Percentiles rank a stretch among this genome's conserved stretches.
phyloP scores from a whole-genome alignment of 1,140 invertebrate genomes.

The Musca vetustissima region DNA sequence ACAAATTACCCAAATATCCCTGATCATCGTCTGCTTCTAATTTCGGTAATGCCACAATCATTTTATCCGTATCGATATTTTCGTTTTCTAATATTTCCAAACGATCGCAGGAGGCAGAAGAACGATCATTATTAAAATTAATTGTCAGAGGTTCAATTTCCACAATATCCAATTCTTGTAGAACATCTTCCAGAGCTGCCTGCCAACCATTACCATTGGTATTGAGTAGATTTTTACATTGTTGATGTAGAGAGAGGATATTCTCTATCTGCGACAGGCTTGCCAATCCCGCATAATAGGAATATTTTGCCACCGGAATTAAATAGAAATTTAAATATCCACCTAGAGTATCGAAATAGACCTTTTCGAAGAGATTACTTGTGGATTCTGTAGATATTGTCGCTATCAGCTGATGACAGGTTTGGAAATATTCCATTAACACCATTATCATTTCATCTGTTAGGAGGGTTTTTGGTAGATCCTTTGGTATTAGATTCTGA shows the following conservation, averaged over 20 bases:
- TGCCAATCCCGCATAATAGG: slow-evolving; percentile 47
- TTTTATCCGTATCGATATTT: slow-evolving; percentile 29
- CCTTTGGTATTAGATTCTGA: slow-evolving; percentile 30
- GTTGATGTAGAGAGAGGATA: slow-evolving; percentile 36
- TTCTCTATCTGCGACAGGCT: slow-evolving; percentile 38
- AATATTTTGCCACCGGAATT: slow-evolving; percentile 44
- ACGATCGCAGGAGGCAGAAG: slow-evolving; percentile 33
- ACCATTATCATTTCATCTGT: slow-evolving; percentile 35
- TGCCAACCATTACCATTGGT: slow-evolving; percentile 52
- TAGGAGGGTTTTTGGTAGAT: slow-evolving; percentile 22
- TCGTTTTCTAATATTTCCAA: slow-evolving; percentile 36
- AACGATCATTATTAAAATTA: slow-evolving; percentile 10
- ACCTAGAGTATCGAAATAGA: slow-evolving; percentile 49
- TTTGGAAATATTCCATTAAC: slow-evolving; percentile 47
- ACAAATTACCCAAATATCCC: slow-evolving; percentile 43
- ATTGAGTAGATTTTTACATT: slow-evolving; percentile 42
- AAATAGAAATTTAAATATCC: slow-evolving; percentile 47
- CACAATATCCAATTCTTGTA: slow-evolving; percentile 27
- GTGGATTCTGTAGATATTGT: slow-evolving; percentile 32
- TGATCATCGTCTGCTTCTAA: slow-evolving; percentile 38
- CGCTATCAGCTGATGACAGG: slow-evolving; percentile 40
- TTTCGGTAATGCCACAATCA: slow-evolving; percentile 45
- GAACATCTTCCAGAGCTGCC: slow-evolving; percentile 32
- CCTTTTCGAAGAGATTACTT: slow-evolving; percentile 34
- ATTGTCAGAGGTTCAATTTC: slow-evolving; percentile 33